Evolutionary conservation across 1,140 invertebrate species (phyloP), one percentile per base, ranked within the genome.

Genomic region (Trichonephila inaurata): DNA sequence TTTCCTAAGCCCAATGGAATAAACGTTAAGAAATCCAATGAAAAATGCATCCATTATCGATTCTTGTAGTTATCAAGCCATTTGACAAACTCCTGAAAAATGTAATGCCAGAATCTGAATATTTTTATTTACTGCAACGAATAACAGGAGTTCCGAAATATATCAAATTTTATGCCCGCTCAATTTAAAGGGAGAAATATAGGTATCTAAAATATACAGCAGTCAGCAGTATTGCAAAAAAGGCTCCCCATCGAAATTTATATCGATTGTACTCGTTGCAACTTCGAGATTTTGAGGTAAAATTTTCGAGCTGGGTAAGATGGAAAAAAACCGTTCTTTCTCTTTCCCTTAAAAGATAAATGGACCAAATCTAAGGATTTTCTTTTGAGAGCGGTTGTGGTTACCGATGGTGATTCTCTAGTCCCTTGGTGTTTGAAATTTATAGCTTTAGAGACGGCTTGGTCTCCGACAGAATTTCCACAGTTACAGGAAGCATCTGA

Each of bases 381-480:
- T 91, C 89, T 82, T 91, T 33, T 62, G 28, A 62, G 77, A 91
- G 24, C 5, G 77, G 77, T 82, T 91, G 89, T 82, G 89, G 89
- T 91, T 91, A 91, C 89, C 77, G 44, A 51, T 83, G 89, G 89
- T 83, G 89, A 91, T 91, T 91, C 89, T 18, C 89, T 28, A 21
- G 72, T 91, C 89, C 89, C 89, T 62, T 40, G 89, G 77, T 91
- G 89, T 82, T 91, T 58, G 58, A 91, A 91, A 91, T 91, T 91
- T 91, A 91, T 91, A 82, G 89, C 72, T 62, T 82, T 58, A 33
- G 89, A 83, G 88, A 51, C 69, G 51, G 21, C 44, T 58, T 58
- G 88, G 33, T 24, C 66, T 61, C 64, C 10, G 40, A 24, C 64
- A 33, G 88, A 10, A 33, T 89, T 89, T 89, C 66, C 69, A 66